Base-by-base conservation (phyloP, 2,113 vertebrate genomes). In the Chitala chitala region DNA sequence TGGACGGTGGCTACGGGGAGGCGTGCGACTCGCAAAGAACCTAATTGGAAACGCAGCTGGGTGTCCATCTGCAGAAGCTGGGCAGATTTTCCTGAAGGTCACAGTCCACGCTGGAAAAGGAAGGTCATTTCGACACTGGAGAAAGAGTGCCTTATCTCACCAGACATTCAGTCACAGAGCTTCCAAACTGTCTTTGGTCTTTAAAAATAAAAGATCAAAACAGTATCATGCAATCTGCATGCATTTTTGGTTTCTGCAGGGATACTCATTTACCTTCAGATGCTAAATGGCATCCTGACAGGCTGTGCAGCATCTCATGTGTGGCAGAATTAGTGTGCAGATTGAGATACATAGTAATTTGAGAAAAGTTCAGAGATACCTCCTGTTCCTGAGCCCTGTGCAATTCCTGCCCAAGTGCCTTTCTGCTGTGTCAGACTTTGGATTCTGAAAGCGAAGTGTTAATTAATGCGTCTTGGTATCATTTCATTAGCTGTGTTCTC, bases 11-110 rank as follows among this genome's bases (percentile, higher is more conserved):
- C 58, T 22, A 12, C 24, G 26, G 40, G 36, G 55, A 46, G 59
- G n/a, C 55, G 38, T 29, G 36, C 26, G 22, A 50, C 76, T 59
- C 56, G 74, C 75, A 74, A 76, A 76, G 76, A 73, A 58, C 75
- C 74, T 79, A 75, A 81, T 78, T 77, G 79, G 66, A 72, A 75
- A 69, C 79, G 63, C 76, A 77, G 82, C 68, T 70, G 76, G 78
- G 72, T 10, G 71, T 69, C 75, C 44, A 50, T 79, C 72, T 79
- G 76, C 74, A 74, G 76, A 77, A 72, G 63, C 70, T 56, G 58
- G 36, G 71, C 55, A 72, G 59, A 71, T 75, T n/a, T 77, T 63
- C 44, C 38, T 63, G 70, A 55, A 61, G 76, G 78, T 78, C 76
- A 71, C 64, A 33, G 51, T 81, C 75, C 75, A 31, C 56, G 42